Conservation (phyloP, 1,140 invertebrate species). For the Sesamia nonagrioides region DNA sequence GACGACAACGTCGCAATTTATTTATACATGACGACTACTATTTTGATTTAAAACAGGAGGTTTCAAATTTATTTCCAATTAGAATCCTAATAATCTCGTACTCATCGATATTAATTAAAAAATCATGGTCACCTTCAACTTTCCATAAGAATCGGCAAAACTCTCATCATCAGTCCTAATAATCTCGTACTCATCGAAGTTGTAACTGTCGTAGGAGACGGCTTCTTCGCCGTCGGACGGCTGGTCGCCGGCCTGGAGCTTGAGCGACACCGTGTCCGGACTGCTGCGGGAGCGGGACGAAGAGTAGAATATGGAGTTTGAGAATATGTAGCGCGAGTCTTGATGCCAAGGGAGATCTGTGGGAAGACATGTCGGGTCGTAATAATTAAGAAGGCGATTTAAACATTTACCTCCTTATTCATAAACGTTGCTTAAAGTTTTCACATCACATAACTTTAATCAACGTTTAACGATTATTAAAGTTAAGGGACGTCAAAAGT, state of each 20-base stretch:
- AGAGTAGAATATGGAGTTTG: conserved; percentile 74
- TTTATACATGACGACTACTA: too few species aligned
- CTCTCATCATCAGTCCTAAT: conserved; percentile 69
- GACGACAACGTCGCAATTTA: too few species aligned
- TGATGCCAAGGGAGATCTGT: conserved; percentile 80
- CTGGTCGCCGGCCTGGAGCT: not conserved
- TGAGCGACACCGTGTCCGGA: conserved; percentile 13
- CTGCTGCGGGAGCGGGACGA: conserved; percentile 48
- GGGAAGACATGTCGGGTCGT: not conserved
- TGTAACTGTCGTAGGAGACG: conserved; percentile 68
- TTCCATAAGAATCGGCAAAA: conserved; percentile 53
- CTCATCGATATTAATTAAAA: too few species aligned
- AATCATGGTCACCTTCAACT: conserved; percentile 53
- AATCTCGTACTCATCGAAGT: conserved; percentile 80
- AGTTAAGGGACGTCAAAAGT: too few species aligned
- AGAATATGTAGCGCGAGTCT: conserved; percentile 70
- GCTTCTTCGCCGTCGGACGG: conserved; percentile 74
- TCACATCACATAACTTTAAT: too few species aligned
- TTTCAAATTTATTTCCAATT: too few species aligned
- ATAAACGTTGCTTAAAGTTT: too few species aligned
- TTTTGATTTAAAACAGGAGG: too few species aligned
- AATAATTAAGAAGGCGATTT: not conserved
- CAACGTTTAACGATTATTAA: too few species aligned
- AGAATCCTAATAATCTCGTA: too few species aligned
- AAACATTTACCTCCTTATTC: too few species aligned